A percentile compares a stretch with the other conserved stretches of the same genome.
Evolutionary conservation across 1,140 invertebrate genomes (phyloP).

Genomic region (Pinna nobilis): DNA sequence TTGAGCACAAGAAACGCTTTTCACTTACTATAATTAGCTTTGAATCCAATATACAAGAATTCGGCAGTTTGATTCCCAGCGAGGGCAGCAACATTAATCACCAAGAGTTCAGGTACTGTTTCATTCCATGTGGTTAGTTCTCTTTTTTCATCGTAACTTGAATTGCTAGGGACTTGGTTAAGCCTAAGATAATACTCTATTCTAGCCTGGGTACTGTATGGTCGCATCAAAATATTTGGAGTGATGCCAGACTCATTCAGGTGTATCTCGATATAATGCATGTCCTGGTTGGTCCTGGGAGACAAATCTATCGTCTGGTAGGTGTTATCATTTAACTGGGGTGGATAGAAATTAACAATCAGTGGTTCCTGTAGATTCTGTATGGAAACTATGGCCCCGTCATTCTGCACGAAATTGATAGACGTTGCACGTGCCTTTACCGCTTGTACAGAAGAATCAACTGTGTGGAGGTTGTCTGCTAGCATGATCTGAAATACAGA

Average conservation of each 20-base stretch:
- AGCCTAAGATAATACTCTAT: slow-evolving; percentile 32
- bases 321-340: slow-evolving; percentile 1
- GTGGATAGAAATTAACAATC: slow-evolving; percentile 1
- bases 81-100: not conserved
- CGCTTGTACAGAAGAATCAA: not conserved
- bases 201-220: not conserved
- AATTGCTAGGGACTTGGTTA: not conserved
- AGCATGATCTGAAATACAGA: slow-evolving; percentile 38
- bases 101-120: not conserved
- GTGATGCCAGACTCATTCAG: slow-evolving; percentile 26
- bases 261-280: slow-evolving; percentile 27
- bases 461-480: slow-evolving; percentile 34
- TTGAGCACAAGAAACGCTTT: too few relatives aligned
- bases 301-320: slow-evolving; percentile 15
- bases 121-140: not conserved
- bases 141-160: slow-evolving; percentile 11
- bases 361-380: not conserved
- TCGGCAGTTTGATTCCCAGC: not conserved
- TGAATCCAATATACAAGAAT: slow-evolving; percentile 12
- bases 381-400: slow-evolving; percentile 13
- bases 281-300: not conserved
- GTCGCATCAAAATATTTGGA: slow-evolving; percentile 5
- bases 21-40: slow-evolving; percentile 28
- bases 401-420: slow-evolving; percentile 9
- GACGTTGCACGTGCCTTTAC: slow-evolving; percentile 20